Base-by-base conservation (phyloP, 2,113 vertebrate species). In the Takifugu bimaculatus region DNA sequence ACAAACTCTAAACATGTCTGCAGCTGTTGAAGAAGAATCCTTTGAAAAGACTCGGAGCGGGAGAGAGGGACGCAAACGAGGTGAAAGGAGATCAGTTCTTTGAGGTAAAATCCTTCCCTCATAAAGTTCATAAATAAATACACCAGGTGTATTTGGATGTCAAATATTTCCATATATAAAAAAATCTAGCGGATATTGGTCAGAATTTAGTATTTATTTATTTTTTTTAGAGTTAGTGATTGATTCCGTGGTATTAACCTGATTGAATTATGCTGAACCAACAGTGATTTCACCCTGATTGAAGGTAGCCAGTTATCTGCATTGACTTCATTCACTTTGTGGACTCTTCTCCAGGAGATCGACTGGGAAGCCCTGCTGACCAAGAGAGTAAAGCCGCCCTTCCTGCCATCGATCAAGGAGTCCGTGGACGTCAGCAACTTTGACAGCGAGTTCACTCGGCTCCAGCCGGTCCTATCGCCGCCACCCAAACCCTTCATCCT, bases 11-110 rank as follows among this genome's bases (percentile, higher is more conserved):
- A 1, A 15, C 57, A 4, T 26, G 3, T 26, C 29, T 47, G 0
- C 80, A 99, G 97, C 89, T 98, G 73, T 88, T 99, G 77, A 93
- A 90, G 79, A 98, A 93, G 78, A 94, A 92, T 66, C 94, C 96
- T 0, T 90, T 96, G 57, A 92, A 91, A 60, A 89, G 97, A 9
- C 88, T 98, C 0, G 96, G 96, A 35, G 93, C 90, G 0, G 94
- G 95, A 32, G 90, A 92, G 47, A 90, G 74, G 57, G 97, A 98
- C 1, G 94, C 96, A 0, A 93, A 93, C 32, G 97, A 98, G 73
- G 90, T 98, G 65, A 98, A 98, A 85, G 87, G 73, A 5, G 94
- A 99, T 76, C 84, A 92, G 2, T 99, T 96, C 85, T 99, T 93
- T 70, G 86, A 92, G 93, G 96, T 99, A 39, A 74, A 48, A 49